A percentile compares a stretch with the other conserved stretches of the same genome.
Conservation (phyloP, 2,113 vertebrate genomes). For the Menidia beryllina region DNA sequence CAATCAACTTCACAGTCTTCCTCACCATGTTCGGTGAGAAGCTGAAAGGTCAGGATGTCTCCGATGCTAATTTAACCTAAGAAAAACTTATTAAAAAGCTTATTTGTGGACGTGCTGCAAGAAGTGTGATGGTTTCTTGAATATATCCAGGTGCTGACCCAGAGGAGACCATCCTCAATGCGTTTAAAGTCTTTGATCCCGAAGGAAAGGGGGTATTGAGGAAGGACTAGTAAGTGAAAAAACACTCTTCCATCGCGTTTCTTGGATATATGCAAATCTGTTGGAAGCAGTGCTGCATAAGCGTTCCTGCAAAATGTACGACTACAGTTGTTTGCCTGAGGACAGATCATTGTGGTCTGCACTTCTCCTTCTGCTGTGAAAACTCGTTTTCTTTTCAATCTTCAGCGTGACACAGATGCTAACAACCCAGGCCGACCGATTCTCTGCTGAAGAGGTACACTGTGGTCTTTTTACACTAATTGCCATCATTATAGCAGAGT, state of each 20-base stretch:
- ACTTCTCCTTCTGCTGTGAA: conserved; percentile 7
- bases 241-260: background rate
- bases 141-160: conserved; percentile 88
- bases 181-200: conserved; percentile 96
- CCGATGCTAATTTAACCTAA: too few relatives aligned
- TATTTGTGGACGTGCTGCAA: background rate
- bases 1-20: conserved; percentile 95
- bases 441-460: conserved; percentile 91
- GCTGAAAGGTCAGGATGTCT: conserved; percentile 86
- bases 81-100: background rate
- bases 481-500: conserved; percentile 28
- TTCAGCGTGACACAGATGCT: conserved; percentile 93
- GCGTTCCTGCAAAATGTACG: conserved; percentile 8
- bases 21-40: conserved; percentile 98
- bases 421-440: conserved; percentile 94
- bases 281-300: background rate
- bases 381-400: background rate
- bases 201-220: conserved; percentile 92
- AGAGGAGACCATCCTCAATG: conserved; percentile 94
- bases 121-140: background rate
- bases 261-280: conserved; percentile 8
- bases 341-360: background rate
- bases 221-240: conserved; percentile 90
- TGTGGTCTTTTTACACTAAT: conserved; percentile 8
- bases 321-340: conserved; percentile 7